phyloP scores from a whole-genome alignment of 2,797 vertebrate genomes.

The Cephalopachus bancanus region DNA sequence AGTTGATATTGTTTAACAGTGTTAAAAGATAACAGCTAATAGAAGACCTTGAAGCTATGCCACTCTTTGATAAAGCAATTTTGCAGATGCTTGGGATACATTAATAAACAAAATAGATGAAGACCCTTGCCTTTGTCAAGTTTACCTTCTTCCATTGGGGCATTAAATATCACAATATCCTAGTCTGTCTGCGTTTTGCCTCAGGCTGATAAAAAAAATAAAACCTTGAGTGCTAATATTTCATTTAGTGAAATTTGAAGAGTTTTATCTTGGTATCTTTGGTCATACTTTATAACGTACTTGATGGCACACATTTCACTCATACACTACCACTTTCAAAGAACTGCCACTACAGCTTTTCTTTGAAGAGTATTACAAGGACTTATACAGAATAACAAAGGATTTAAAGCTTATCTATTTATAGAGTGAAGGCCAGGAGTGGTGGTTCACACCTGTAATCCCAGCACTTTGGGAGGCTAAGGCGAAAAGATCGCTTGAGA shows the following conservation, averaged over 20 bases:
- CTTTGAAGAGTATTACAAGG: neutral
- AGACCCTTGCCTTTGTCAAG: neutral
- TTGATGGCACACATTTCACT: neutral
- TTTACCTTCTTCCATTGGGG: neutral
- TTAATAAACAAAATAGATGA: neutral
- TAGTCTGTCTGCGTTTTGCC: neutral
- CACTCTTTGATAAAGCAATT: neutral
- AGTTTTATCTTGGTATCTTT: neutral
- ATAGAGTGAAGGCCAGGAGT: neutral
- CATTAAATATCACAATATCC: neutral
- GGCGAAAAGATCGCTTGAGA: too few relatives aligned
- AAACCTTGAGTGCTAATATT: neutral
- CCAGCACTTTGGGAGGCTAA: too few relatives aligned
- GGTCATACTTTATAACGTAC: neutral
- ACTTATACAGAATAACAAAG: neutral
- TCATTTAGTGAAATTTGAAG: neutral
- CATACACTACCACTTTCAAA: neutral
- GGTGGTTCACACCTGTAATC: too few relatives aligned
- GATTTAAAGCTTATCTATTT: neutral
- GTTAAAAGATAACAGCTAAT: neutral
- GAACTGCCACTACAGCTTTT: neutral
- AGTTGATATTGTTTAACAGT: neutral
- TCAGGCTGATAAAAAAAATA: neutral
- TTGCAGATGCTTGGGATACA: neutral
- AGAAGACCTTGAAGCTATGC: neutral